Percentiles rank a stretch among this genome's conserved stretches.
Conservation (phyloP, 2,797 vertebrate species). For the Lycodopsis pacificus region DNA sequence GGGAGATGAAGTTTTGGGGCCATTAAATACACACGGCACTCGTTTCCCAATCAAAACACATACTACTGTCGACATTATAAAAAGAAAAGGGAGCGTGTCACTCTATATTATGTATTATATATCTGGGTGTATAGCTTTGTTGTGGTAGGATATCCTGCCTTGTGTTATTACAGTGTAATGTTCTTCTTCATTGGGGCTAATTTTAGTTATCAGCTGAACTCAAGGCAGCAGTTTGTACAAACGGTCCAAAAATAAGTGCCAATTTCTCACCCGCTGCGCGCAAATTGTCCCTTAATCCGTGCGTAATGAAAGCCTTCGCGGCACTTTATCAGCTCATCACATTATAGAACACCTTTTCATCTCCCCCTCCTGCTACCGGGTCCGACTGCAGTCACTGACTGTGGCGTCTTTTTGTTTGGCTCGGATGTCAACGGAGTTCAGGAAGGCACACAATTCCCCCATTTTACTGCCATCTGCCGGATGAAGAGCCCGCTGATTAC, state of each 20-base stretch:
- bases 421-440: conserved; percentile 72
- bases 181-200: background rate
- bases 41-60: conserved; percentile 37
- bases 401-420: conserved; percentile 63
- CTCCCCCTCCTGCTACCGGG: conserved; percentile 29
- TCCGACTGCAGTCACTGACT: conserved; percentile 22
- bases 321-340: conserved; percentile 54
- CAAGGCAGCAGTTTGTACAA: conserved; percentile 1
- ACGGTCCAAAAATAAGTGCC: conserved; percentile 33
- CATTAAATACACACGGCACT: conserved; percentile 35
- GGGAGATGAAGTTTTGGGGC: conserved; percentile 45
- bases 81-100: background rate
- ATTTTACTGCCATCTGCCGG: conserved; percentile 86
- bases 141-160: background rate
- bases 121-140: background rate
- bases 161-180: background rate
- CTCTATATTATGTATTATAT: too few species aligned
- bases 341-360: conserved; percentile 64
- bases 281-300: conserved; percentile 58
- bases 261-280: conserved; percentile 56
- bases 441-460: conserved; percentile 66
- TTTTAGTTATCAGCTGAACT: conserved; percentile 21
- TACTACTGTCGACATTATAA: background rate
- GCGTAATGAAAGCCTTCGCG: conserved; percentile 47
- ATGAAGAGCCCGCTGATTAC: conserved; percentile 79